A percentile compares a stretch with the other conserved stretches of the same genome.
Evolutionary conservation across 1,140 invertebrate genomes (phyloP).

Genomic region (Hypsibius dujardini): DNA sequence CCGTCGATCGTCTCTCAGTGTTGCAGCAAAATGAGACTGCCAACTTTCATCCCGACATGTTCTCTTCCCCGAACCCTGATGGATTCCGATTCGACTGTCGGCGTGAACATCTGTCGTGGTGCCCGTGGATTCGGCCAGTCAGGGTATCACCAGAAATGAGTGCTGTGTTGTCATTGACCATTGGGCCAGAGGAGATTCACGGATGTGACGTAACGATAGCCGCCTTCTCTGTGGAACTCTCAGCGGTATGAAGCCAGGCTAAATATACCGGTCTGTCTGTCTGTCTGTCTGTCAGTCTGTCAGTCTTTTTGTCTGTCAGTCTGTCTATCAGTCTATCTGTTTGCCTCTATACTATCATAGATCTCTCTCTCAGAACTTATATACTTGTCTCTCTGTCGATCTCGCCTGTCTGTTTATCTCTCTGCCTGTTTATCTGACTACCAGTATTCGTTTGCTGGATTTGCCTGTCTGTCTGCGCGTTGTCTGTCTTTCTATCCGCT

Average conservation of each 20-base stretch:
- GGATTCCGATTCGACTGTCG: conserved; percentile 4
- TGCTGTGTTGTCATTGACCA: not conserved
- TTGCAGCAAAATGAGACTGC: not conserved
- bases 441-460: too few relatives aligned
- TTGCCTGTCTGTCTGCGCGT: not conserved
- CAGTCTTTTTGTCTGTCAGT: not conserved
- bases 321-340: not conserved
- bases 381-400: too few relatives aligned
- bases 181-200: not conserved
- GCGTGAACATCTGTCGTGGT: not conserved
- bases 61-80: not conserved
- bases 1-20: not conserved
- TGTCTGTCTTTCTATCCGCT: not conserved
- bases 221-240: not conserved
- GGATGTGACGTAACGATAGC: not conserved
- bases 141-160: not conserved
- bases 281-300: not conserved
- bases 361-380: not conserved
- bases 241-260: not conserved
- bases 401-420: too few relatives aligned
- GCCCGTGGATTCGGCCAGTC: not conserved
- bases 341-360: not conserved
- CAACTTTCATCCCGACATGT: not conserved
- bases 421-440: too few relatives aligned
- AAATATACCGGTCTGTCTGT: too few relatives aligned